A percentile compares a stretch with the other conserved stretches of the same genome.
Conservation (phyloP, 2,888 invertebrate genomes). For the Eupeodes latifasciatus region DNA sequence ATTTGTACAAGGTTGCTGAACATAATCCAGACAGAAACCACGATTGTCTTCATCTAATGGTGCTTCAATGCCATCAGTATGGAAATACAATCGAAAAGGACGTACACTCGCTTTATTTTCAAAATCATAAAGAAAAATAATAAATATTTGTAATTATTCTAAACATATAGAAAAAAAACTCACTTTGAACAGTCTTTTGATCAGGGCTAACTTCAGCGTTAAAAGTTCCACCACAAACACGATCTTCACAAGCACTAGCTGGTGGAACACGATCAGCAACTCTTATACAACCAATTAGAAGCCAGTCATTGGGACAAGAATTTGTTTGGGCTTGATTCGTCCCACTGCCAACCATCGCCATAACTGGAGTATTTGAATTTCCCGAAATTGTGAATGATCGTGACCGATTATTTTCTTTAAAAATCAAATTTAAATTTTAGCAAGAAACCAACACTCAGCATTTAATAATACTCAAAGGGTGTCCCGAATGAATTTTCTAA, state of each 20-base stretch:
- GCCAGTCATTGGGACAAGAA: constrained; percentile 91
- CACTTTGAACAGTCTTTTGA: constrained; percentile 89
- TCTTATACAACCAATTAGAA: constrained; percentile 90
- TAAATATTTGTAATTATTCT: constrained; percentile 74
- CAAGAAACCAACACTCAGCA: neutral
- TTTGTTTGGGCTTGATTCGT: constrained; percentile 87
- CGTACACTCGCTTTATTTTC: constrained; percentile 88
- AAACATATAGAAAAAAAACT: constrained; percentile 82
- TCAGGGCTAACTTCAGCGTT: constrained; percentile 89
- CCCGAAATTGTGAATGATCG: constrained; percentile 91
- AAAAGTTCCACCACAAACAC: constrained; percentile 93
- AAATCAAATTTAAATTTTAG: constrained; percentile 32
- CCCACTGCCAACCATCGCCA: constrained; percentile 89
- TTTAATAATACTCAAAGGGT: neutral
- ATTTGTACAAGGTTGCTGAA: constrained; percentile 94
- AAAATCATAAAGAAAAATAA: too few species aligned
- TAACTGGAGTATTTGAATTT: constrained; percentile 89
- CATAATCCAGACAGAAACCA: constrained; percentile 93
- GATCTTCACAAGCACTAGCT: constrained; percentile 89
- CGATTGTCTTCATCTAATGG: constrained; percentile 90
- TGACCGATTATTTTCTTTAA: constrained; percentile 88
- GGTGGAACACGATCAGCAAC: constrained; percentile 84
- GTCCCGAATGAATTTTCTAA: too few species aligned
- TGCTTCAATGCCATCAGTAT: constrained; percentile 91
- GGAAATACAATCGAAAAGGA: constrained; percentile 91